Conservation (phyloP, 2,888 invertebrate species). For the Polydrusus cervinus region DNA sequence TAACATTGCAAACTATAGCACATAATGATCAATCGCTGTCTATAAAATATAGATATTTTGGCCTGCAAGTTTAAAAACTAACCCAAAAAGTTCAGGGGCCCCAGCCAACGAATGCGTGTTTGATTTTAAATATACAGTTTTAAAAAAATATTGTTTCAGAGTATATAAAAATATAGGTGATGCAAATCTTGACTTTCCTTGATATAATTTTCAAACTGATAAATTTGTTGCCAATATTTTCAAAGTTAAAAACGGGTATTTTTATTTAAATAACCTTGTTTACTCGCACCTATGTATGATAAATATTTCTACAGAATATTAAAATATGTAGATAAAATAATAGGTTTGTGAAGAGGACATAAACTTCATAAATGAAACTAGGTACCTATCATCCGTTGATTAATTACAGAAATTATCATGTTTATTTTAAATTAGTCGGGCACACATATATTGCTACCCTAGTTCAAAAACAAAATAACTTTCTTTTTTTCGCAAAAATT, state of each 20-base stretch:
- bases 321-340: background rate
- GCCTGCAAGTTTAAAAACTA: constrained; percentile 16
- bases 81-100: constrained; percentile 8
- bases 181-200: constrained; percentile 27
- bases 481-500: too few species aligned
- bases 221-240: constrained; percentile 39
- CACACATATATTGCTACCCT: too few species aligned
- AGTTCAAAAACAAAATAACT: too few species aligned
- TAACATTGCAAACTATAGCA: background rate
- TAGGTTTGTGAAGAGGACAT: background rate
- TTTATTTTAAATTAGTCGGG: too few species aligned
- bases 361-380: too few species aligned
- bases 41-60: constrained; percentile 22
- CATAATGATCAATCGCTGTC: background rate
- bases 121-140: constrained; percentile 23
- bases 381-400: too few species aligned
- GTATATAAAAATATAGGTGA: constrained; percentile 36
- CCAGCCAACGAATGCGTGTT: constrained; percentile 19
- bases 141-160: constrained; percentile 5
- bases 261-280: constrained; percentile 32
- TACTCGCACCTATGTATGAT: constrained; percentile 3
- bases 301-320: background rate
- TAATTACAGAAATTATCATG: too few species aligned
- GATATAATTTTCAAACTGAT: constrained; percentile 36
- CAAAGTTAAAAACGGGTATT: constrained; percentile 15